Evolutionary conservation across 2,797 vertebrate genomes (phyloP), one percentile per base, ranked within the genome.

Genomic region (Sarcophilus harrisii): DNA sequence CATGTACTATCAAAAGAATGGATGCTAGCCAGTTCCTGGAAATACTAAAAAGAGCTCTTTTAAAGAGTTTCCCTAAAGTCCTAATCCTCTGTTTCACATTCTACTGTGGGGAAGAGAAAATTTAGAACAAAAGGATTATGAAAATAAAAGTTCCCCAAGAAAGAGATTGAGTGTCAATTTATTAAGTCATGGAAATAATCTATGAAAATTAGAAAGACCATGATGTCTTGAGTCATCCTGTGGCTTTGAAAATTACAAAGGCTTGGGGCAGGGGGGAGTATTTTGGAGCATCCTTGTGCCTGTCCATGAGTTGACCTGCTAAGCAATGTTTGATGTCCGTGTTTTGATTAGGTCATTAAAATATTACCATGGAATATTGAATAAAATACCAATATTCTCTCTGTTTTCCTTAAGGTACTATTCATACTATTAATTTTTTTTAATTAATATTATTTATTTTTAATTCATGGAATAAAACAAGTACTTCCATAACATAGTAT

Each of bases 1-100:
- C 96, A 95, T 97, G 98, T 97, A 98, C 98, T 98, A 97, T 96
- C 94, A 94, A 97, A 98, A 97, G 96, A 98, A 98, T 97, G 96
- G 98, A 97, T 97, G 94, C 96, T 95, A 38, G n/a, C 16, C 66
- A 94, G 87, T 97, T 97, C 94, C 97, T 98, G 94, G 96, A 98
- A 98, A 98, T 95, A 94, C 57, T 95, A 91, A 98, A 97, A 92
- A 96, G 92, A 52, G 58, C 8, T 95, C 95, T 59, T 92, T 57
- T 94, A 97, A 98, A 97, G 94, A 98, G 92, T 96, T n/a, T 49
- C 62, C 92, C 91, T 95, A 95, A 95, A 89, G 96, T 97, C 96
- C 95, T 94, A 97, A 96, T 97, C 95, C 59, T n/a, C 97, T 96
- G 95, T 57, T 54, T 27, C 92, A 93, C 96, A 95, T 92, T 59